Base-by-base conservation (phyloP, 2,113 vertebrate species). In the Solea solea region DNA sequence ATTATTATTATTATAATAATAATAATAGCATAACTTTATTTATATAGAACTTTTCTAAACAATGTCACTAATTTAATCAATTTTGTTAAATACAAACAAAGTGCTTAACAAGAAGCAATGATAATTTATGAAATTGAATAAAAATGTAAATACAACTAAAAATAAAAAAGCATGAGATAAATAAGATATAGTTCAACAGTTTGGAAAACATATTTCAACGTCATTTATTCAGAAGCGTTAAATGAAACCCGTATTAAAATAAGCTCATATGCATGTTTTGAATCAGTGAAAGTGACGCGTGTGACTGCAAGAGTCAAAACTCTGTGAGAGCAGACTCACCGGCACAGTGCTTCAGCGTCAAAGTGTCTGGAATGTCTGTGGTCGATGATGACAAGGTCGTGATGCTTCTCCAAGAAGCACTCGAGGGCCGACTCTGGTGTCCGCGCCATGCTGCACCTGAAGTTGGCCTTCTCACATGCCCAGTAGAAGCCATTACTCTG, bases 361-460 rank as follows among this genome's bases (percentile, higher is more conserved):
- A 99, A 96, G 89, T 95, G 91, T 89, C 93, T 95, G 91, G 97
- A 96, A 92, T 96, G 94, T 91, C 98, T 94, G 77, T 98, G 95
- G 92, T 99, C 98, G 58, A 99, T 96, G 85, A 99, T 94, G 92
- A 99, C 93, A 78, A 99, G 96, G 92, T 99, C 96, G 15, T 98
- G 97, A 73, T 96, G 94, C 74, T 95, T 97, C 79, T 98, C 96
- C 83, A 94, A 92, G 88, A 98, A 97, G 85, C 94, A 95, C 82
- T 96, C 93, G 9, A 98, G 94, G 2, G 95, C 97, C 51, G 94
- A 89, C 82, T 97, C 95, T 0, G 96, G 94, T 1, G 95, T 96
- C 78, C 91, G 95, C 75, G 92, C 94, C 61, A 97, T 88, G 5
- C 92, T 95, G 75, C 94, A 97, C 52, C 93, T 94, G 90, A 96